Base-by-base conservation (phyloP, 2,888 invertebrate genomes). In the Drosophila testacea region DNA sequence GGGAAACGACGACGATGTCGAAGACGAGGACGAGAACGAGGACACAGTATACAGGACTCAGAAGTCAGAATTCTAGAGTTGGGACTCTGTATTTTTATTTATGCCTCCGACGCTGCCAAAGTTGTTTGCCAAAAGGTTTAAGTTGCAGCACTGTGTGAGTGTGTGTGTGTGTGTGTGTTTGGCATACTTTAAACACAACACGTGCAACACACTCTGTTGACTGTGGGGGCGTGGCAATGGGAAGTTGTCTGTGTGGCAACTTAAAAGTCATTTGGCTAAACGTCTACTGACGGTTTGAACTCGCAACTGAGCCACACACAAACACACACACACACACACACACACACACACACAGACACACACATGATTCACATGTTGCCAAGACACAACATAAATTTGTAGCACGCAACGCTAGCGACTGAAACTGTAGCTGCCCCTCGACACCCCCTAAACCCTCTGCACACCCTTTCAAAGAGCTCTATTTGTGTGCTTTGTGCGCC, bases 81-180 rank as follows among this genome's bases (percentile, higher is more conserved):
- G 41, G 56, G 56, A 61, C 60, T 69, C 47, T 63, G 66, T 81
- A 75, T 77, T 89, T 89, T 80, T 88, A 89, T 88, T 86, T 89
- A 80, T 88, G 80, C 88, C 68, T 64, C 71, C 78, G 66, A 78
- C 81, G 77, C 69, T 80, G 83, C 71, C 88, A 78, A 85, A 89
- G 89, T 89, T 89, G 85, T 86, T 86, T 89, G 89, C 85, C 85
- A 89, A 86, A 89, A 84, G 85, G 89, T 89, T 89, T 82, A 86
- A 84, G 69, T 80, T 87, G 79, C 77, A 67, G 68, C 69, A 42
- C 51, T 67, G 32, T 9, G 28, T 34, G 42, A 32, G 42, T 42
- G 32, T 44, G 48, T 32, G 48, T 32, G 22, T 48, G 54, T 66
- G 13, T 36, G 51, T 61, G 51, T 67, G 54, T 68, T 67, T 79